Evolutionary conservation across 2,113 vertebrate genomes (phyloP).

Genomic region (Cololabis saira): DNA sequence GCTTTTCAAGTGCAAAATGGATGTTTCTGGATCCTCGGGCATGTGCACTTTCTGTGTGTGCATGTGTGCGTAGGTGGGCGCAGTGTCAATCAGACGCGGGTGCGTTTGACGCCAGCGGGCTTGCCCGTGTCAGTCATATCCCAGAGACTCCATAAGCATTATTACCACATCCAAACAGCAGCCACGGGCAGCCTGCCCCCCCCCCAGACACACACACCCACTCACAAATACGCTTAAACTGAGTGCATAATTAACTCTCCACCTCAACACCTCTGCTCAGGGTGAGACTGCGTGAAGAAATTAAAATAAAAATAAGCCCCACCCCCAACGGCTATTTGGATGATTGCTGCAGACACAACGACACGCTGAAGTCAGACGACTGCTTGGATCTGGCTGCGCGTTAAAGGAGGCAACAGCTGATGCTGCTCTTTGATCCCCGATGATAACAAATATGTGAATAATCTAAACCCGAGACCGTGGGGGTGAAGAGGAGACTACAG

Average conservation of each 20-base stretch:
- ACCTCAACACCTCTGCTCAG: constrained; percentile 17
- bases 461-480: too few relatives aligned
- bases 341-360: too few relatives aligned
- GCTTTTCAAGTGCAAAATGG: constrained; percentile 21
- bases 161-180: constrained; percentile 42
- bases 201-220: too few relatives aligned
- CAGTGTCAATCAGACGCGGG: constrained; percentile 56
- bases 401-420: too few relatives aligned
- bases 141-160: constrained; percentile 46
- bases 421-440: too few relatives aligned
- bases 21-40: constrained; percentile 2
- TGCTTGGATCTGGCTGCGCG: too few relatives aligned
- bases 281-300: constrained; percentile 29
- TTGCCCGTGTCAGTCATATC: constrained; percentile 54
- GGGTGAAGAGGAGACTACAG: too few relatives aligned
- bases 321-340: not conserved
- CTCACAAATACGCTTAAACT: constrained; percentile 7
- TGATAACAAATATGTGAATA: too few relatives aligned
- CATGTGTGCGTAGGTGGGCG: constrained; percentile 40
- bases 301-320: constrained; percentile 1
- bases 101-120: constrained; percentile 51
- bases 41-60: constrained; percentile 12
- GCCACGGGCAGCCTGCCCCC: constrained; percentile 31
- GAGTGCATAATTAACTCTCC: constrained; percentile 48
- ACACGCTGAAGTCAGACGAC: too few relatives aligned